Conservation (phyloP, 2,113 vertebrate species). For the Gnathonemus longibarbis region DNA sequence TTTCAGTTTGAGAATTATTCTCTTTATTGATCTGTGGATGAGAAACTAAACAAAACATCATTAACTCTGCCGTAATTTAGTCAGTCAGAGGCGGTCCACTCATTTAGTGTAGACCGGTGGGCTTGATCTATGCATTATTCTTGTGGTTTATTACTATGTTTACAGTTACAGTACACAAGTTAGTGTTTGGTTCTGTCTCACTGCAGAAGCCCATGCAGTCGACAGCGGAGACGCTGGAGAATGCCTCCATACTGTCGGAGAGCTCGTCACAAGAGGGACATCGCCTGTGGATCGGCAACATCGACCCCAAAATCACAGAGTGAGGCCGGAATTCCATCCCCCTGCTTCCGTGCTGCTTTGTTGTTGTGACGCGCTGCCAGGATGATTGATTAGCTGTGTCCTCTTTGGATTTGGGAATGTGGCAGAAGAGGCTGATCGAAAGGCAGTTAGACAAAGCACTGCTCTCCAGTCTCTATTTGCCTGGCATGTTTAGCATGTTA, state of each 20-base stretch:
- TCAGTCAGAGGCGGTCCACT: neutral
- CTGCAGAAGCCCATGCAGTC: constrained; percentile 69
- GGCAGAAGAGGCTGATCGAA: constrained; percentile 58
- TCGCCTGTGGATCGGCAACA: constrained; percentile 92
- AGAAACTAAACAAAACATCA: neutral
- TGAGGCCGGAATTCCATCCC: constrained; percentile 57
- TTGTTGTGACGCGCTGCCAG: constrained; percentile 36
- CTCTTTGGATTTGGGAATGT: constrained; percentile 36
- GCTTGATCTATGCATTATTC: neutral
- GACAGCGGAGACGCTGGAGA: constrained; percentile 78
- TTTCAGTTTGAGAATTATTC: neutral
- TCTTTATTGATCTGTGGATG: neutral
- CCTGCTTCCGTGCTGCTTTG: constrained; percentile 18
- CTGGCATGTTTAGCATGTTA: constrained; percentile 64
- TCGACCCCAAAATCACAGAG: constrained; percentile 96
- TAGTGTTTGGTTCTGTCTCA: neutral
- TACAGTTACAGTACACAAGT: neutral
- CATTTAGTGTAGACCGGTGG: neutral
- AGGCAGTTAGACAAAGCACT: constrained; percentile 58
- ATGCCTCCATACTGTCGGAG: constrained; percentile 89
- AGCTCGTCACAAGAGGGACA: constrained; percentile 84
- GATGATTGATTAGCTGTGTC: constrained; percentile 50
- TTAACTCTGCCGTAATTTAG: neutral
- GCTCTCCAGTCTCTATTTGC: constrained; percentile 63
- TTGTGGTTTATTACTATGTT: neutral